A percentile compares a stretch with the other conserved stretches of the same genome.
phyloP scores from a whole-genome alignment of 2,797 vertebrate genomes.

The Ctenosaura bakeri region DNA sequence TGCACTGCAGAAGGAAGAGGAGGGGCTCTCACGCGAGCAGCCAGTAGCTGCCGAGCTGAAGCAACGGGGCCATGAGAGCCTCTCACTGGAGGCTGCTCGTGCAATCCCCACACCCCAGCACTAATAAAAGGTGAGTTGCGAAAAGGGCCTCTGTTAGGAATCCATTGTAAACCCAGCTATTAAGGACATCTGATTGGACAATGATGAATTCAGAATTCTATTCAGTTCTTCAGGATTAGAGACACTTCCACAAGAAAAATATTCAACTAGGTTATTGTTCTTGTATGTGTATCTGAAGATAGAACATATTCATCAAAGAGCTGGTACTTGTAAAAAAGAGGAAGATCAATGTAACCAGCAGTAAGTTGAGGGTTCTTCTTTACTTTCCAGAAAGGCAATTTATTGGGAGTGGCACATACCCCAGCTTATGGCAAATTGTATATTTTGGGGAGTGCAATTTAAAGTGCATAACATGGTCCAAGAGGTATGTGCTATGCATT shows the following conservation, averaged over 20 bases:
- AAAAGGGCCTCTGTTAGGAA: not conserved
- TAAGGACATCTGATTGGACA: not conserved
- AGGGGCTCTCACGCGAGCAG: too few species aligned
- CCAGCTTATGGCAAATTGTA: not conserved
- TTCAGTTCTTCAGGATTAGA: not conserved
- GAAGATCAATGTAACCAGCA: not conserved
- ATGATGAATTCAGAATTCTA: not conserved
- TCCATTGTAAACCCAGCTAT: too few species aligned
- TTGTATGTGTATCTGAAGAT: constrained; percentile 16
- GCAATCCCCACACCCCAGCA: too few species aligned
- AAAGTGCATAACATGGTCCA: rapidly evolving
- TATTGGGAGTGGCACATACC: not conserved
- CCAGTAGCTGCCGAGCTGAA: too few species aligned
- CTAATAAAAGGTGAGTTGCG: too few species aligned
- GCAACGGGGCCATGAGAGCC: too few species aligned
- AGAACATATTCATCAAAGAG: not conserved
- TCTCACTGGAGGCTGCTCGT: too few species aligned
- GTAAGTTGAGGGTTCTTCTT: not conserved
- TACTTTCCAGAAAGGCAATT: not conserved
- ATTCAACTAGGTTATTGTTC: not conserved
- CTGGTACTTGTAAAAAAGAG: not conserved
- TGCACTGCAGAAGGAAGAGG: too few species aligned
- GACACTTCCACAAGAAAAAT: constrained; percentile 19
- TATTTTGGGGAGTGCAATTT: not conserved
- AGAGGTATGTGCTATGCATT: not conserved